Base-by-base conservation (phyloP, 2,797 vertebrate genomes). In the Ptychadena robeensis region DNA sequence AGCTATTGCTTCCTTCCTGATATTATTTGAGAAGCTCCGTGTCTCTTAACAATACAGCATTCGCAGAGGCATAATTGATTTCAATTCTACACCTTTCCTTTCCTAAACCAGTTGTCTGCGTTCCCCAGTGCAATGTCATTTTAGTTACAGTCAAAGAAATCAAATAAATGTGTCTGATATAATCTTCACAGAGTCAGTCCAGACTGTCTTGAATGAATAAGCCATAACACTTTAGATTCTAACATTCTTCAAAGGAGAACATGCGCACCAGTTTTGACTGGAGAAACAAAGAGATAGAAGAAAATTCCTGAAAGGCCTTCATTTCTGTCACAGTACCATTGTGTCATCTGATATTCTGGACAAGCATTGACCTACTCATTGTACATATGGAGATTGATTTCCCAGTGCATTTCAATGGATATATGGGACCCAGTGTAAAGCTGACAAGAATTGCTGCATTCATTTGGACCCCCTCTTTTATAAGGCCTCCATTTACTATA, bases 81-180 rank as follows among this genome's bases (percentile, higher is more conserved):
- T 75, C 25, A 64, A 38, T 75, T 37, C 73, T 75, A 75, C 35
- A 75, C 32, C 73, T 63, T 75, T 75, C 59, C 73, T 63, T 75
- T 59, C 37, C 57, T 64, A 35, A 75, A 40, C 57, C 59, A 64
- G 73, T 64, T 38, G 73, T 64, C 63, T 75, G 59, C 59, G 57
- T 14, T 75, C 73, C 73, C 73, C 63, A 35, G 63, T 75, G 73
- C 73, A 75, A 63, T 77, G 74, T 77, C 74, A 66, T 38, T 77
- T 77, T 66, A 67, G 74, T 66, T 66, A 77, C 74, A 77, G 63
- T 66, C 61, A 77, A 66, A 48, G 74, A 77, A 77, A 77, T 77
- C 61, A 77, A 66, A 77, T 77, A 77, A 77, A 77, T 66, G 63
- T 77, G 61, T 77, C 59, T 77, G 74, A 77, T 40, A 77, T 77